phyloP scores from a whole-genome alignment of 2,888 invertebrate species.

The Osmoderma eremita region DNA sequence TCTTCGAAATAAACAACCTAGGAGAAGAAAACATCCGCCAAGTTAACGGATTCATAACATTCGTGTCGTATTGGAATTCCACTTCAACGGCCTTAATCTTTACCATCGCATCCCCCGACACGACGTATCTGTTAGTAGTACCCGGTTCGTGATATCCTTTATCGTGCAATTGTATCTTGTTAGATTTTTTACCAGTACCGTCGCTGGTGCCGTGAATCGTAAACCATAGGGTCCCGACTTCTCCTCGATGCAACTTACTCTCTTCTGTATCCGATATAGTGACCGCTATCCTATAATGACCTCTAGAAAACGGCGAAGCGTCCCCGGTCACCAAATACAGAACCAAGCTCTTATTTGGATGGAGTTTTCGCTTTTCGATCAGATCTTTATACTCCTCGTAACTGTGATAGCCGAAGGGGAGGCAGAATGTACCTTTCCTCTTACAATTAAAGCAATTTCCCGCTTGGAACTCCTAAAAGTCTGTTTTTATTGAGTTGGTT shows the following conservation, averaged over 20 bases:
- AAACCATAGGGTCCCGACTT: constrained; percentile 78
- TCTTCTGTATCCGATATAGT: constrained; percentile 78
- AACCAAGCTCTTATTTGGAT: constrained; percentile 67
- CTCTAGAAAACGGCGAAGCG: constrained; percentile 78
- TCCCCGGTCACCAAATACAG: constrained; percentile 80
- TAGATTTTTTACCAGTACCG: constrained; percentile 56
- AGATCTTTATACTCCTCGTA: constrained; percentile 67
- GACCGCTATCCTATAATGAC: constrained; percentile 81
- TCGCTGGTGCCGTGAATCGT: constrained; percentile 72
- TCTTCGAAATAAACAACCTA: constrained; percentile 76
- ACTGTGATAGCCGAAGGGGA: constrained; percentile 76
- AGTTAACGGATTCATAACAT: constrained; percentile 82
- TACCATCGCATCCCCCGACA: constrained; percentile 73
- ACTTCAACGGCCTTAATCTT: constrained; percentile 75
- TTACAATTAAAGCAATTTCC: constrained; percentile 79
- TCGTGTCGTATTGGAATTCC: constrained; percentile 83
- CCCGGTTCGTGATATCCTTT: constrained; percentile 77
- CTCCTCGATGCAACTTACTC: constrained; percentile 79
- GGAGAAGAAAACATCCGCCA: constrained; percentile 83
- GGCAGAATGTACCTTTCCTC: constrained; percentile 71
- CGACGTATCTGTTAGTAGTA: constrained; percentile 72
- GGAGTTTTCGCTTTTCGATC: constrained; percentile 63
- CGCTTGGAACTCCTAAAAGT: constrained; percentile 71
- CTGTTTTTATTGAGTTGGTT: constrained; percentile 38
- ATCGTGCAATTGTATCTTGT: constrained; percentile 55